Evolutionary conservation across 2,888 invertebrate species (phyloP).

Genomic region (Callinectes sapidus): DNA sequence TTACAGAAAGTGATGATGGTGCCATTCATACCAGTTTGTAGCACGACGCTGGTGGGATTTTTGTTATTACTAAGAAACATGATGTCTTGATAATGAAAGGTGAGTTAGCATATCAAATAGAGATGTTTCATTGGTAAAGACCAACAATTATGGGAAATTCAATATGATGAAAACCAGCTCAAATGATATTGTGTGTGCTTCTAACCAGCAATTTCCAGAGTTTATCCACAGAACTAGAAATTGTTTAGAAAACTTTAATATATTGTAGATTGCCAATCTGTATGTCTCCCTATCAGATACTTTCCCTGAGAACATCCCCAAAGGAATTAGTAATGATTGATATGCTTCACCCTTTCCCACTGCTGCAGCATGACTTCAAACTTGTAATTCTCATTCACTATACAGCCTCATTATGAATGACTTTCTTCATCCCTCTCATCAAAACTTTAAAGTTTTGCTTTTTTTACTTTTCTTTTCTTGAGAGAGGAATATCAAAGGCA

Average conservation of each 20-base stretch:
- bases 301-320: no score
- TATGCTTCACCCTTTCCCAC: background rate
- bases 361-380: background rate
- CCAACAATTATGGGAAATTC: background rate
- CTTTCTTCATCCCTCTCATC: no score
- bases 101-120: slow-evolving; percentile 44
- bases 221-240: background rate
- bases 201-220: background rate
- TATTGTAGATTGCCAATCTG: no score
- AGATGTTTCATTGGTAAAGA: background rate
- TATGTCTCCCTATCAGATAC: no score
- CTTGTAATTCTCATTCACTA: background rate
- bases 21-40: slow-evolving; percentile 64
- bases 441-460: no score
- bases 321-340: no score
- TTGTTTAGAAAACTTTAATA: background rate
- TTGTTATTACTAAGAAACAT: slow-evolving; percentile 7
- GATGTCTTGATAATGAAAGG: slow-evolving; percentile 51
- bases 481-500: no score
- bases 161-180: background rate
- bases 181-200: background rate
- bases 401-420: no score
- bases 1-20: slow-evolving; percentile 61
- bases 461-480: no score
- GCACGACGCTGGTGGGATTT: slow-evolving; percentile 10